Base-by-base conservation (phyloP, 2,888 invertebrate genomes). In the Piscicola geometra region DNA sequence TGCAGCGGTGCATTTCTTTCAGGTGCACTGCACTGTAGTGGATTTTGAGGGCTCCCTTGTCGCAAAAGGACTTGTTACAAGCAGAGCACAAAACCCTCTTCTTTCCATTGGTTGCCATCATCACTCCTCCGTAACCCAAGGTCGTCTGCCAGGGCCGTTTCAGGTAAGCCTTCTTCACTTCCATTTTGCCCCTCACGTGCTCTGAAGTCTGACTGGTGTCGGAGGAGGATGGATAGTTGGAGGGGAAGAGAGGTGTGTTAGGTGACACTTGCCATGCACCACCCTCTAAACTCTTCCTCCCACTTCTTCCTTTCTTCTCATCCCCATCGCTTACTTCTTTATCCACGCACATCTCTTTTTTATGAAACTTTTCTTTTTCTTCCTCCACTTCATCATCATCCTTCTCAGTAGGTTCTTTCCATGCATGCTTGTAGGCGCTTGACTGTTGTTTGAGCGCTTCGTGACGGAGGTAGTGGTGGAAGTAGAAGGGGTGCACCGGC, bases 1-100 rank as follows among this genome's bases (percentile, higher is more conserved):
- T 97, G 85, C 99, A 99, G 86, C 94, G 94, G 86, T 99, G 99
- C 98, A 99, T 99, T 88, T 99, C 99, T 60, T 97, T 90, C 77
- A 98, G 87, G 85, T 99, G 99, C 15, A 99, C 99, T 0, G 99
- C 99, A 72, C 96, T 96, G 84, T 97, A 98, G 86, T 99, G 99
- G 9, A 99, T 99, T 87, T 99, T 99, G 33, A 99, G 88, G 0
- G 99, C 99, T 78, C 98, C 99, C 88, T 99, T 99, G 88, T 99
- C 99, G 88, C 99, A 99, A 87, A 99, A 99, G 25, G 98, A 98
- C 87, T 99, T 99, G 78, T 96, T 88, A 85, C 99, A 99, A 64
- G 96, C 95, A 82, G 96, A 94, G 86, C 99, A 99, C 85, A 97
- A 94, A 1, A 98, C 97, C 79, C 98, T 90, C 84, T 96, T 96